Base-by-base conservation (phyloP, 2,113 vertebrate genomes). In the Myotis yumanensis region DNA sequence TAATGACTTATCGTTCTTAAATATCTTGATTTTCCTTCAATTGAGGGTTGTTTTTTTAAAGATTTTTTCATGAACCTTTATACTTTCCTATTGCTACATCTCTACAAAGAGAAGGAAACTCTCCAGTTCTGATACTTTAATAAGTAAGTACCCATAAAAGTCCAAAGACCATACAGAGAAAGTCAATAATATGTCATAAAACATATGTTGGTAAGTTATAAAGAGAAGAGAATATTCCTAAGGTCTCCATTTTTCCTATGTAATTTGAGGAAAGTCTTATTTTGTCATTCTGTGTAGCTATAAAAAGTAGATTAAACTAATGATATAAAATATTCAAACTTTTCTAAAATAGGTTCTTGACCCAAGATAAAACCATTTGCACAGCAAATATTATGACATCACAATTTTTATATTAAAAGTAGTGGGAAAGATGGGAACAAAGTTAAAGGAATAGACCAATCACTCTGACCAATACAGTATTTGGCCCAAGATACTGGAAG, bases 271-370 rank as follows among this genome's bases (percentile, higher is more conserved):
- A 30, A 94, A 35, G 40, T 57, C 23, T 23, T 83, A 80, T 48
- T 68, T 57, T 84, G 18, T 59, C 35, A 66, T 88, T 90, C 35
- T 84, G 1, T 32, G 28, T 66, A 66, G 32, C 12, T 95, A 59
- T n/a, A 83, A 88, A 83, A 81, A 95, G 32, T 71, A 51, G 28
- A 81, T 64, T 46, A 75, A 35, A 57, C 51, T 48, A 90, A 11
- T 32, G 6, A 52, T 48, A 46, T n/a, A 35, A 76, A 79, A 72
- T 62, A 89, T 72, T 77, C 73, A 23, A 83, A 22, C 3, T 18
- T 28, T 25, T 87, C 64, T 87, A 43, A 80, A 77, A 28, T 75
- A 89, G 59, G 9, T 84, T 91, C 35, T 96, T 84, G 54, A 73
- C 46, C 83, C 25, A 71, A 72, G 35, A 52, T 43, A 46, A 81